Conservation (phyloP, 2,888 invertebrate species). For the Cephonodes hylas region DNA sequence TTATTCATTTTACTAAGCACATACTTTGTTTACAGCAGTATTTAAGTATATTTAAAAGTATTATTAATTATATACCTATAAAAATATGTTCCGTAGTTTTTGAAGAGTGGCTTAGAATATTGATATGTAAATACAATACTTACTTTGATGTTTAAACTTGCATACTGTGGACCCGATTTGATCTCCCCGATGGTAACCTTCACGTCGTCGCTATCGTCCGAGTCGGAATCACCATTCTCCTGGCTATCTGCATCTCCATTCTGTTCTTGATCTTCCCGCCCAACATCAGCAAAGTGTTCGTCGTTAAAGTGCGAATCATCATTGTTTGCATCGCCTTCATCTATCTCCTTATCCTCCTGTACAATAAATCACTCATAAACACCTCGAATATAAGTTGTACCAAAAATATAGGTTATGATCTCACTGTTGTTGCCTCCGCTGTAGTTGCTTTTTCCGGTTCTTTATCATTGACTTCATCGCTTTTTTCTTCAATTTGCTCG, state of each 20-base stretch:
- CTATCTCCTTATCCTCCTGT: constrained; percentile 60
- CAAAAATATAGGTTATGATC: constrained; percentile 32
- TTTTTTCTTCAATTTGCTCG: constrained; percentile 50
- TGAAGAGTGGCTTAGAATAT: too few species aligned
- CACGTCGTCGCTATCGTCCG: constrained; percentile 91
- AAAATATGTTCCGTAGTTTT: too few species aligned
- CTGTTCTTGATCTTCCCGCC: constrained; percentile 55
- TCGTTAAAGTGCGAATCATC: constrained; percentile 76
- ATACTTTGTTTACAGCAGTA: too few species aligned
- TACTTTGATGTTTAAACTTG: constrained; percentile 87
- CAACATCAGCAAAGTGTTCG: constrained; percentile 74
- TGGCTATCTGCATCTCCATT: constrained; percentile 75
- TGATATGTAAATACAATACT: too few species aligned
- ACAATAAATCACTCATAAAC: constrained; percentile 3
- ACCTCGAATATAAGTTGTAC: not conserved
- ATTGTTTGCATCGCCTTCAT: constrained; percentile 72
- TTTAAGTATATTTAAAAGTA: too few species aligned
- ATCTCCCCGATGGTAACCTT: constrained; percentile 96
- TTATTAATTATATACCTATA: too few species aligned
- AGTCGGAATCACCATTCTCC: constrained; percentile 82
- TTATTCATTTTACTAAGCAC: too few species aligned
- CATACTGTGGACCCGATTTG: constrained; percentile 87
- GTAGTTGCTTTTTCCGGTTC: constrained; percentile 29
- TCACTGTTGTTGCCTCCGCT: constrained; percentile 28
- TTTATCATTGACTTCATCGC: constrained; percentile 39